Conservation (phyloP, 2,888 invertebrate genomes). For the Pyralis farinalis region DNA sequence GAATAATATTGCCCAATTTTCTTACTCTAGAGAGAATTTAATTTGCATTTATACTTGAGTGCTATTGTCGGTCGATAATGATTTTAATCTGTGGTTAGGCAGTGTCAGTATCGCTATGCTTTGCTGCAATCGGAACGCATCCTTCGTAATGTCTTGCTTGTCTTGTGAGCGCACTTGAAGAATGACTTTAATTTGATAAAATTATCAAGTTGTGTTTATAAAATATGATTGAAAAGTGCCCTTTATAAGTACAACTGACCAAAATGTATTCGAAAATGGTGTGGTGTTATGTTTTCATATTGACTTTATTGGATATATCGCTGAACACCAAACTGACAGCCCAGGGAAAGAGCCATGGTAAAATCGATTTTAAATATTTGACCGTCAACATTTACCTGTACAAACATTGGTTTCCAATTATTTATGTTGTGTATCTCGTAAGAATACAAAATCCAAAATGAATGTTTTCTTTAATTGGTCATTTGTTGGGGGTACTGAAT, state of each 20-base stretch:
- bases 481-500: conserved; percentile 28
- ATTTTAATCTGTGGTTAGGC: too few species aligned
- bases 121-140: conserved; percentile 26
- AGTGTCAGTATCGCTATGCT: too few species aligned
- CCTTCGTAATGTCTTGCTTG: conserved; percentile 17
- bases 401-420: too few species aligned
- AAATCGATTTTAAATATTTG: conserved; percentile 59
- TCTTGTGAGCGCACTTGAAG: conserved; percentile 32
- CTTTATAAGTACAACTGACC: conserved; percentile 35
- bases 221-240: conserved; percentile 63
- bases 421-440: neutral
- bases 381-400: neutral
- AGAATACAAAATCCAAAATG: neutral
- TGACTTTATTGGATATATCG: conserved; percentile 85
- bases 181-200: conserved; percentile 23
- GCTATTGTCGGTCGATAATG: too few species aligned
- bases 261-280: conserved; percentile 80
- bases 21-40: too few species aligned
- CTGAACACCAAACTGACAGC: conserved; percentile 85
- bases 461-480: conserved; percentile 27
- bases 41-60: too few species aligned
- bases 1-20: too few species aligned
- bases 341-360: conserved; percentile 88
- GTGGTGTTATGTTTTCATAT: conserved; percentile 84
- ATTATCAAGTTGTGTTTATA: conserved; percentile 43